Base-by-base conservation (phyloP, 2,113 vertebrate genomes). In the Rhodinocichla rosea region DNA sequence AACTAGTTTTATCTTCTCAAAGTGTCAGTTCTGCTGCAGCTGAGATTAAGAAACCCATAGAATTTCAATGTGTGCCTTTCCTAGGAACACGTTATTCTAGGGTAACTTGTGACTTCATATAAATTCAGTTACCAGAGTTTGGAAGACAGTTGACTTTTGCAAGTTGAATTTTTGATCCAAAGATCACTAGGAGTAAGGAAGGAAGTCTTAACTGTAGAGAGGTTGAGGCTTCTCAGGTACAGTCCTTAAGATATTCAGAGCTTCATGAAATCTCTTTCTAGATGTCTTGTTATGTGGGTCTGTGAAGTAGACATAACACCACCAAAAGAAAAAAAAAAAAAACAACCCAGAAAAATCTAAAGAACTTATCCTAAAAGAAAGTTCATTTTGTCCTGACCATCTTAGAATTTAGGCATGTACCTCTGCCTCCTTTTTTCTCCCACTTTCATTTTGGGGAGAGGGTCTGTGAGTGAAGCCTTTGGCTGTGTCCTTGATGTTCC, bases 1-100 rank as follows among this genome's bases (percentile, higher is more conserved):
- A 93, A 60, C 45, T 73, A 47, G 55, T 77, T 93, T 57, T 90
- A 42, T 87, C 63, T 88, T 62, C 45, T 73, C 40, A 57, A 65
- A 44, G 33, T 88, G 80, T 86, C 47, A 59, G 53, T 86, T 85
- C 71, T 92, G 42, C 21, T 80, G 59, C 62, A 88, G 37, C 7
- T 80, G 67, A 80, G 73, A 70, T 80, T 78, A 63, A 63, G 73
- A 92, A 95, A 87, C 9, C 4, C 21, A 62, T 84, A n/a, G 15
- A 42, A 13, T 67, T 80, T 80, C 74, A 3, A 83, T 86, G 39
- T 42, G 16, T 89, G 21, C 17, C 18, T 92, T 85, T 91, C 57
- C 47, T 71, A 39, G 55, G 55, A 91, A 35, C 28, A 42, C 1
- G 1, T 69, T 39, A 53, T 81, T 91, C 59, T 67, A 59, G 3